phyloP scores from a whole-genome alignment of 2,888 invertebrate species.

The Abrostola tripartita region DNA sequence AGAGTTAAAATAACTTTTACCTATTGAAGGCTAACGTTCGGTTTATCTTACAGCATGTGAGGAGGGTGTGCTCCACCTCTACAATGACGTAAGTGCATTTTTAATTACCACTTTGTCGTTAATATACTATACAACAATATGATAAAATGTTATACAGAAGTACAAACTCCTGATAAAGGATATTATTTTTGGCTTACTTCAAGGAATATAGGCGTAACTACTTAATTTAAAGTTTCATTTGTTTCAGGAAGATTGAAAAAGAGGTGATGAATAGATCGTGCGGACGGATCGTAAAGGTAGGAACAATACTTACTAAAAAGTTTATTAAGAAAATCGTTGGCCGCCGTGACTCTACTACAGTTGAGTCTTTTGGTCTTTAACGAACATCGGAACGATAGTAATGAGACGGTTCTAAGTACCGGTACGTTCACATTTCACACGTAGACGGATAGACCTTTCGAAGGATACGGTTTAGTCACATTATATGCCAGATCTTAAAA shows the following conservation, averaged over 20 bases:
- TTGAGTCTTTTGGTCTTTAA: neutral
- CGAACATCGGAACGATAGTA: no score
- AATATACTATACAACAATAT: neutral
- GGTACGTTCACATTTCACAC: no score
- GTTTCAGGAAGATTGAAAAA: conserved; percentile 24
- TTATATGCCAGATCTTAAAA: no score
- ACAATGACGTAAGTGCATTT: neutral
- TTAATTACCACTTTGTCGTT: neutral
- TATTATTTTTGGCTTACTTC: no score
- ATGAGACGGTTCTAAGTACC: no score
- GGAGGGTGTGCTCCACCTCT: neutral
- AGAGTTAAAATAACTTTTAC: neutral
- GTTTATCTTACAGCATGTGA: neutral
- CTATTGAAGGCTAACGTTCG: neutral
- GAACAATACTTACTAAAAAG: neutral
- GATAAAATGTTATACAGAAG: no score
- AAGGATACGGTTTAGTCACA: no score
- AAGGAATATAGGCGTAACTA: neutral
- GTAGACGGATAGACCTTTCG: no score
- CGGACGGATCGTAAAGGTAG: conserved; percentile 13
- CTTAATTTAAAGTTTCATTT: neutral
- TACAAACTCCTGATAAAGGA: no score
- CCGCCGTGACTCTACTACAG: neutral
- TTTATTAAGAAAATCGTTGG: neutral
- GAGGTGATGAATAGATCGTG: conserved; percentile 4